A percentile compares a stretch with the other conserved stretches of the same genome.
phyloP scores from a whole-genome alignment of 2,797 vertebrate species.

The Schizothorax lantsangensis region DNA sequence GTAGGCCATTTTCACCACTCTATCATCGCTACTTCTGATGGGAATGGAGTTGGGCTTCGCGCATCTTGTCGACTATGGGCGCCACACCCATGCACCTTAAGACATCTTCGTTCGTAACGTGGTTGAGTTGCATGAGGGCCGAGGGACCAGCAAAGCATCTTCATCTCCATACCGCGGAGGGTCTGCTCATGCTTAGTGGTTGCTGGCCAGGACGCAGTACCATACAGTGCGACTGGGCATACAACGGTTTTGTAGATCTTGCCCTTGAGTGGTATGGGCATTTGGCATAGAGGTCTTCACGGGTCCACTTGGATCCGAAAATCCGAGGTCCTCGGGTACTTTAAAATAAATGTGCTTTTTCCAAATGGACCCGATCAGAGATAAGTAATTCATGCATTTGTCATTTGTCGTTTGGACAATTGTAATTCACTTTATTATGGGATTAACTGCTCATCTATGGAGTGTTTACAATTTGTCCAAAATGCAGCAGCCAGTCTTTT shows the following conservation, averaged over 20 bases:
- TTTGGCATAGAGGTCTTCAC: not conserved
- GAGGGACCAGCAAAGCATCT: not conserved
- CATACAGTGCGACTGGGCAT: not conserved
- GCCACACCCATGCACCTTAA: not conserved
- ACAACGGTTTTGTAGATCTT: not conserved
- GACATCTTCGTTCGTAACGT: not conserved
- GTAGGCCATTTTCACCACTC: not conserved
- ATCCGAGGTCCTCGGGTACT: too few species aligned
- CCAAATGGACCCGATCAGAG: too few species aligned
- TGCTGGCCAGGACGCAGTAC: not conserved
- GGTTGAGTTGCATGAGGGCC: not conserved
- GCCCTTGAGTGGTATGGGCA: not conserved
- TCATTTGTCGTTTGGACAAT: too few species aligned
- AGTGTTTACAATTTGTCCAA: too few species aligned
- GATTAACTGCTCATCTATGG: too few species aligned
- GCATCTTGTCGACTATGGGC: not conserved
- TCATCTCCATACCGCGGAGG: not conserved
- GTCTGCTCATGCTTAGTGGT: not conserved
- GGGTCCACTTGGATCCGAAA: too few species aligned
- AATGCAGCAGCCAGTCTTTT: too few species aligned
- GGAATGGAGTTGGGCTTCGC: not conserved
- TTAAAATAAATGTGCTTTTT: too few species aligned
- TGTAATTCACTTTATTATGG: too few species aligned
- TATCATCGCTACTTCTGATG: not conserved
- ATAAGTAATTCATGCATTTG: too few species aligned